Evolutionary conservation across 1,140 invertebrate species (phyloP).

Genomic region (Megalonaias nervosa): DNA sequence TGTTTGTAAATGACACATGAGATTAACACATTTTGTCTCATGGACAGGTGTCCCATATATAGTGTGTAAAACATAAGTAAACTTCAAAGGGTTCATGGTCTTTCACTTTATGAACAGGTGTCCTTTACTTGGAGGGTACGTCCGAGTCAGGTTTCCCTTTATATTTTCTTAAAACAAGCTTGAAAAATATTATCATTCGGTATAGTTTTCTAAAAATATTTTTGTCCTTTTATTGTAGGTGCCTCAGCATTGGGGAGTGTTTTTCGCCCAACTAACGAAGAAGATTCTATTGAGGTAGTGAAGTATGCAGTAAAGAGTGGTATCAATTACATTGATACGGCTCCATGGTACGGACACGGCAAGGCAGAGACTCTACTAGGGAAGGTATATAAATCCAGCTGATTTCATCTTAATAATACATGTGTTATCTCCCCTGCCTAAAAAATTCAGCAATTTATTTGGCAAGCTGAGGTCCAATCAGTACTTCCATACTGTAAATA

Average conservation of each 20-base stretch:
- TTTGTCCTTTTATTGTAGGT: constrained; percentile 37
- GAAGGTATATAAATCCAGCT: constrained; percentile 75
- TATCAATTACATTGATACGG: constrained; percentile 93
- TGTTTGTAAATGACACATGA: no score
- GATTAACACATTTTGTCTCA: no score
- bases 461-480: no score
- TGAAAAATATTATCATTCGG: no score
- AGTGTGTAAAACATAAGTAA: not conserved
- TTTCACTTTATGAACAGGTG: not conserved
- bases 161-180: not conserved
- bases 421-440: not conserved
- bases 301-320: constrained; percentile 82
- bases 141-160: not conserved
- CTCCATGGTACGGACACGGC: constrained; percentile 88
- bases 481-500: no score
- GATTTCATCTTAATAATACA: not conserved
- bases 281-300: constrained; percentile 81
- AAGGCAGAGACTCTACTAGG: constrained; percentile 83
- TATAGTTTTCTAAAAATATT: not conserved
- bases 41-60: no score
- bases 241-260: constrained; percentile 64
- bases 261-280: constrained; percentile 74
- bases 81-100: not conserved
- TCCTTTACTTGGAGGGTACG: not conserved
- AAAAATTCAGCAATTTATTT: not conserved